phyloP scores from a whole-genome alignment of 35 echinoderm and acorn worm genomes.

The Chiridota heheva region DNA sequence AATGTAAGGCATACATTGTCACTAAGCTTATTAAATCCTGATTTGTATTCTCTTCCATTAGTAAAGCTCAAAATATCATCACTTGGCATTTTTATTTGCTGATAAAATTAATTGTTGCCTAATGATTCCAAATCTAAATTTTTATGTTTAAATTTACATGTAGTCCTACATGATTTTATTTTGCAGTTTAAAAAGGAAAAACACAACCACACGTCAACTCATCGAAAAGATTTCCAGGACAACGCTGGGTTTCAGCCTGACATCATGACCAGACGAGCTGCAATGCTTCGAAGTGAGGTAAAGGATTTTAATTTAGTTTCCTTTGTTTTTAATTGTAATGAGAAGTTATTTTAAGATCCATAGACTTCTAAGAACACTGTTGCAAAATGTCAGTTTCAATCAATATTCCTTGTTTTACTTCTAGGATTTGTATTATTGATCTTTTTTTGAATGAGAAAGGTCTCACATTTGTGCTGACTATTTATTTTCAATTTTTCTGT shows the following conservation, averaged over 20 bases:
- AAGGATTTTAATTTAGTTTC: too few relatives aligned
- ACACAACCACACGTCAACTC: slow-evolving; percentile 74
- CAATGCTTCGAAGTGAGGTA: slow-evolving; percentile 93
- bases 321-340: too few relatives aligned
- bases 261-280: slow-evolving; percentile 85
- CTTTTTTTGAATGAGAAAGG: too few relatives aligned
- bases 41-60: background rate
- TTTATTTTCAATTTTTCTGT: too few relatives aligned
- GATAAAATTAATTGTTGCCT: background rate
- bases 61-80: background rate
- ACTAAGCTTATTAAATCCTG: background rate
- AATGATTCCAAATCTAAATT: background rate
- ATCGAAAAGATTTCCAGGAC: slow-evolving; percentile 74
- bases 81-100: background rate
- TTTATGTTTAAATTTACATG: background rate
- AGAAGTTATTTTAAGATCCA: too few relatives aligned
- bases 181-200: slow-evolving; percentile 72
- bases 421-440: too few relatives aligned
- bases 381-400: too few relatives aligned
- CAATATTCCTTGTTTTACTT: too few relatives aligned
- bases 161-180: background rate
- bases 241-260: slow-evolving; percentile 73
- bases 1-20: background rate
- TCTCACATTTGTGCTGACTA: too few relatives aligned
- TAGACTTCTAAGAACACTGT: too few relatives aligned